Base-by-base conservation (phyloP, 2,888 invertebrate genomes). In the Stramonita haemastoma region DNA sequence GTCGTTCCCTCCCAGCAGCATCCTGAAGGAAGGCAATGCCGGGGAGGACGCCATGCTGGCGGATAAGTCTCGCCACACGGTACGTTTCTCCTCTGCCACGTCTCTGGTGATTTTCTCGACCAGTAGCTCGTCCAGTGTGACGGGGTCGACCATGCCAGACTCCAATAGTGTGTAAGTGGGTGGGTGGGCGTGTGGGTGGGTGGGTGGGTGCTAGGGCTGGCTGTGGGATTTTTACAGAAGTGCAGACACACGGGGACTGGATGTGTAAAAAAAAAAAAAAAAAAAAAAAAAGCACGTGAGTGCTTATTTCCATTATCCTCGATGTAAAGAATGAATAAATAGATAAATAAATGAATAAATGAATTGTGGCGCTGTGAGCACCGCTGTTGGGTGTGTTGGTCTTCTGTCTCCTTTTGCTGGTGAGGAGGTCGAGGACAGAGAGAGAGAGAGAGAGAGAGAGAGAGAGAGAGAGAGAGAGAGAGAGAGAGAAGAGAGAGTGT, bases 11-110 rank as follows among this genome's bases (percentile, higher is more conserved):
- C 32, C 22, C 5, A 34, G 34, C 15, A 17, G 86, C 56, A 86
- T 86, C 22, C 56, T 86, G 60, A 86, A 66, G 34, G 60, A 60
- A 34, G 15, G 22, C 22, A 29, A 11, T 0, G 13, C 32, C 22
- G 13, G 13, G 17, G 57, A 56, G 5, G 57, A 29, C 46, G 2
- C 46, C 26, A 0, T 5, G 1, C 11, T 17, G 1, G 5, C n/a
- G 4, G 86, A 57, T 6, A 66, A 29, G 22, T 34, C 22, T 4
- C 34, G 34, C 5, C 86, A 34, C 60, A 86, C 15, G 4, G 86
- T 86, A 0, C 86, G 86, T 11, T 86, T 86, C 26, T 86, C 86
- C 34, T 86, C 86, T 22, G 85, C 85, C 57, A n/a, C 85, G 17
- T 85, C 57, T 57, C 26, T 85, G 57, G 57, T 85, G 29, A 57